Base-by-base conservation (phyloP, 2,888 invertebrate species). In the Athalia cordata region DNA sequence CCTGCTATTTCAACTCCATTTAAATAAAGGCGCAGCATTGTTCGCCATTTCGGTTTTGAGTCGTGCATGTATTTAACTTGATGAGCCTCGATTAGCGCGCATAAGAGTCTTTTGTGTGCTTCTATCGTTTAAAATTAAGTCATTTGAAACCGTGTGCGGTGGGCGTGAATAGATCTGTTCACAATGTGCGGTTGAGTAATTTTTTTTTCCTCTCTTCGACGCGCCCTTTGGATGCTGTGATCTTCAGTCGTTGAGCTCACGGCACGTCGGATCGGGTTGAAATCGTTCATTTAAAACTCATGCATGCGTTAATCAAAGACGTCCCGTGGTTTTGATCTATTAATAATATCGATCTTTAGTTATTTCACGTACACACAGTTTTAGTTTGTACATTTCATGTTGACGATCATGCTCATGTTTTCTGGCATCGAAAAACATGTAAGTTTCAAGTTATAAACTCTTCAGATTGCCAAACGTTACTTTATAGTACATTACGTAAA, bases 281-380 rank as follows among this genome's bases (percentile, higher is more conserved):
- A 45, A 13, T 59, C 13, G 8, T 45, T 45, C 8, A 59, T 13
- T 29, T 29, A 5, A 29, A 72, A 47, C 59, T 5, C 29, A 5
- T 68, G 15, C 15, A 55, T 68, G 72, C 52, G 55, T 4, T 55
- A 50, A 57, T 72, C 57, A 72, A 72, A 72, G 57, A 57, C 57
- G 59, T 11, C 11, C 9, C 66, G 47, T 49, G 13, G 4, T 72
- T 59, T 59, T 47, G n/a, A 45, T 72, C 45, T 72, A 72, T 72
- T 72, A 72, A 57, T 72, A 72, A 43, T 29, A 59, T 47, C 59
- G 57, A 45, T 72, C 3, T 7, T 8, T 9, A 11, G 8, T 43
- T 9, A 65, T 65, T 9, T 29, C 64, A 11, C 7, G 64, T 11
- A n/a, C 15, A 1, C 47, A 47, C 3, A 59, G 68, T 72, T 59